Conservation (phyloP, 2,888 invertebrate genomes). For the Balanococcus diminutus region DNA sequence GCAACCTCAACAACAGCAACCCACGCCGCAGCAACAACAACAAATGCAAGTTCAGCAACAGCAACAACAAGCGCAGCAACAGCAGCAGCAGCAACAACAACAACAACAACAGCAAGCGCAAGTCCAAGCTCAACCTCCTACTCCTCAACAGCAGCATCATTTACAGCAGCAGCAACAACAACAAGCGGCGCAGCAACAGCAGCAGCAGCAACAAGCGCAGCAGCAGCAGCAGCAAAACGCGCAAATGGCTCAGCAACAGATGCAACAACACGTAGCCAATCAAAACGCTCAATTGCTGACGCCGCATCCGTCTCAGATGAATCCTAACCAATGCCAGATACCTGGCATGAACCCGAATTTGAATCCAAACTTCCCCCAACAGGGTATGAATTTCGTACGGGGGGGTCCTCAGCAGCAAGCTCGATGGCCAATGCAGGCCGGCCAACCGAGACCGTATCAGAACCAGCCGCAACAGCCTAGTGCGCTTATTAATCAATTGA, state of each 20-base stretch:
- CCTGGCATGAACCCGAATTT: conserved; percentile 39
- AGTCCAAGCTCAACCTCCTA: conserved; percentile 46
- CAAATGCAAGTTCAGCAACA: conserved; percentile 56
- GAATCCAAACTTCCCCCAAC: conserved; percentile 48
- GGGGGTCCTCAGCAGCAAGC: conserved; percentile 46
- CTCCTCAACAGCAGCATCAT: conserved; percentile 55
- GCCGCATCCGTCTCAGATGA: conserved; percentile 56
- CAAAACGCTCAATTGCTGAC: conserved; percentile 54
- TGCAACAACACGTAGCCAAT: conserved; percentile 53
- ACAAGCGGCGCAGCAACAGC: conserved; percentile 59
- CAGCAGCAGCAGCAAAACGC: conserved; percentile 59
- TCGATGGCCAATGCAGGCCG: conserved; percentile 58
- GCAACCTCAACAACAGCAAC: conserved; percentile 38
- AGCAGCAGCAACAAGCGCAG: conserved; percentile 59
- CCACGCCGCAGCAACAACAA: conserved; percentile 47
- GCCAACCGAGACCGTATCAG: conserved; percentile 55
- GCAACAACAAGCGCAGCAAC: conserved; percentile 58
- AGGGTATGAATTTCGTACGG: conserved; percentile 42
- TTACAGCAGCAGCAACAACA: conserved; percentile 60
- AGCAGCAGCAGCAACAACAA: conserved; percentile 57
- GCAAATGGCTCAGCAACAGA: conserved; percentile 57
- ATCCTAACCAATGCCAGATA: conserved; percentile 33
- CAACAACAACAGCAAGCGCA: conserved; percentile 56
- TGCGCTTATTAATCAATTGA: conserved; percentile 67
- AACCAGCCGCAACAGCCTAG: conserved; percentile 59